These are phyloP conservation scores for Caenorhabditis sp. DNA, from an alignment of 2,888 invertebrate species.

Conservation along the genomic window DNA sequence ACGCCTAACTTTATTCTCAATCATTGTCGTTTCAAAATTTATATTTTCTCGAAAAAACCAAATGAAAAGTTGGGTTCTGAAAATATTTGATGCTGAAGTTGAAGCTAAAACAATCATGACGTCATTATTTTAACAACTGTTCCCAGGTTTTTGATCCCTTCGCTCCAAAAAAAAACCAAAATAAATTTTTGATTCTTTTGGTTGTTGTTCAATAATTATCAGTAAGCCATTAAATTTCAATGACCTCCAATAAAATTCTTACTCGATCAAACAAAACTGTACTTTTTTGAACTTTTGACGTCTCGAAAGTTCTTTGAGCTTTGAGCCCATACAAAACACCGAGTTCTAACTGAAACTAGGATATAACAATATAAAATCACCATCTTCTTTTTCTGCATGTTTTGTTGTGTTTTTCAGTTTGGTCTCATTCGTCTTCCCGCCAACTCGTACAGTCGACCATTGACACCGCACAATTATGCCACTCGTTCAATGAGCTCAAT, in stretches of 20 bases:
- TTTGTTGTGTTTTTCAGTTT: not conserved
- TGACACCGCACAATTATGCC: not conserved
- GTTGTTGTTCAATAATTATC: not conserved
- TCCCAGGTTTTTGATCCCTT: too few species aligned
- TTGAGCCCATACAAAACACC: too few species aligned
- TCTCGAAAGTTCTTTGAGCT: not conserved
- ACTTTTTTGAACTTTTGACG: conserved; percentile 1
- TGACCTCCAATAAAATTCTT: not conserved
- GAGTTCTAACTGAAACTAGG: too few species aligned
- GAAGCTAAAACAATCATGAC: too few species aligned
- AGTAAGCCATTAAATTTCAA: not conserved
- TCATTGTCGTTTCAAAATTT: too few species aligned
- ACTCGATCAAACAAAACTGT: not conserved
- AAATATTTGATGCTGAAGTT: too few species aligned
- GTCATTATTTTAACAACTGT: too few species aligned
- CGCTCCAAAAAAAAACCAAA: too few species aligned
- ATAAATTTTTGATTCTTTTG: not conserved
- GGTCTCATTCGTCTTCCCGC: not conserved
- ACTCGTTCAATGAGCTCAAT: not conserved
- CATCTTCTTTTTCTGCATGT: not conserved
- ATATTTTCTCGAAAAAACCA: too few species aligned
- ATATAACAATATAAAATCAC: not conserved
- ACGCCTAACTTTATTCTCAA: too few species aligned
- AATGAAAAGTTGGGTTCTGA: too few species aligned
- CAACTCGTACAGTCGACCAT: not conserved